These are phyloP conservation scores for Dicrurus megarhynchus DNA, from an alignment of 2,113 vertebrate species.

Conservation along the genomic window DNA sequence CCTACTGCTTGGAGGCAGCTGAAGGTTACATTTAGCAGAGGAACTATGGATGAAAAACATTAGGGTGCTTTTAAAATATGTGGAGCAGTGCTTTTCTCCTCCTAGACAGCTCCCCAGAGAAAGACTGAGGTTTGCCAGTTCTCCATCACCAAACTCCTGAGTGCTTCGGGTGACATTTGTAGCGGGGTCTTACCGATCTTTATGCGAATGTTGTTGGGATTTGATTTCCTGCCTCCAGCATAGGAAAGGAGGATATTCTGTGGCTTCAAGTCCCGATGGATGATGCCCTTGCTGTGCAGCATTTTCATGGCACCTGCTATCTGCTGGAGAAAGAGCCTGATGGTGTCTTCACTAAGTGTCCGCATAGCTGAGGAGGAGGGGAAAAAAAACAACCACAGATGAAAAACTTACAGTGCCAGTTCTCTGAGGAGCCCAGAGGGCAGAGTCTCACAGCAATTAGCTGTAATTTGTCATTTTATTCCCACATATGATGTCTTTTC, in stretches of 20 bases:
- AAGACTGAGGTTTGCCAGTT: neutral
- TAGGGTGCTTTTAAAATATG: neutral
- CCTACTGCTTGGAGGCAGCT: neutral
- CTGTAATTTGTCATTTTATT: neutral
- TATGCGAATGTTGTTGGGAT: slow-evolving; percentile 85
- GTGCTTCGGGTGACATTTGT: fast-evolving
- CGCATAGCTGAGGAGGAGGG: slow-evolving; percentile 80
- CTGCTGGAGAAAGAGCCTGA: slow-evolving; percentile 92
- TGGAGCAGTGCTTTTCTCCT: neutral
- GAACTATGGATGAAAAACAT: neutral
- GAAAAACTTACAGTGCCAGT: neutral
- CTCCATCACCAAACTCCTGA: neutral
- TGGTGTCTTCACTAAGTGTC: slow-evolving; percentile 93
- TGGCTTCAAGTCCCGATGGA: slow-evolving; percentile 94
- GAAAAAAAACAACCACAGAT: neutral
- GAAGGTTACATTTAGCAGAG: neutral
- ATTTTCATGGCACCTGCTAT: slow-evolving; percentile 92
- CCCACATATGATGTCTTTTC: neutral
- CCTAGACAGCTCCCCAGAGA: neutral
- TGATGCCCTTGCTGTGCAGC: slow-evolving; percentile 90
- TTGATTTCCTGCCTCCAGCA: slow-evolving; percentile 80
- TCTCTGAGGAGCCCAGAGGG: neutral
- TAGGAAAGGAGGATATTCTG: slow-evolving; percentile 95
- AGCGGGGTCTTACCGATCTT: slow-evolving; percentile 83
- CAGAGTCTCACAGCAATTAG: neutral